Percentiles rank a stretch among this genome's conserved stretches.
Evolutionary conservation across 1,140 invertebrate genomes (phyloP).

Genomic region (Asobara japonica): DNA sequence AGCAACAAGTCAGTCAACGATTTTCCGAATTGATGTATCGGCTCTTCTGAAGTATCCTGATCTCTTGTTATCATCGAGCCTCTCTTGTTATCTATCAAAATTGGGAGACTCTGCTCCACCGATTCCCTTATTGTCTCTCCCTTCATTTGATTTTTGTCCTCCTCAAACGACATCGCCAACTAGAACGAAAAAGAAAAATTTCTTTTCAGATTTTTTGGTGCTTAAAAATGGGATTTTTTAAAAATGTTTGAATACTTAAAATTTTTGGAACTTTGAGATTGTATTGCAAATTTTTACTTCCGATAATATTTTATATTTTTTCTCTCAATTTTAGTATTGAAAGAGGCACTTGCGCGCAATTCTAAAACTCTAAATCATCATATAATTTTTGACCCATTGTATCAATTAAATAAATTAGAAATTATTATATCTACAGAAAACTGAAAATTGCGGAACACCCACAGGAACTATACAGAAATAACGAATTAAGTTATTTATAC

Average conservation of each 20-base stretch:
- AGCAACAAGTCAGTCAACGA: slow-evolving; percentile 52
- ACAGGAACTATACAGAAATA: no score
- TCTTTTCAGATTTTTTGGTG: not conserved
- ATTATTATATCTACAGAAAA: no score
- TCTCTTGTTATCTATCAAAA: slow-evolving; percentile 25
- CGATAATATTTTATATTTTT: no score
- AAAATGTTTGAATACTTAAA: not conserved
- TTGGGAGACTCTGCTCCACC: slow-evolving; percentile 35
- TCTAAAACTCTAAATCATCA: no score
- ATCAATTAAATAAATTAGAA: no score
- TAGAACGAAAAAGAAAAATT: slow-evolving; percentile 23
- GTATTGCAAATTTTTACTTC: no score
- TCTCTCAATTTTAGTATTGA: no score
- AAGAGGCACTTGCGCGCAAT: no score
- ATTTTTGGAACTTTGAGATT: no score
- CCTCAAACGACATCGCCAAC: slow-evolving; percentile 41
- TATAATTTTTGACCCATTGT: no score
- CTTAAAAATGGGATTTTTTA: not conserved
- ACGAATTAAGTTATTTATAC: no score
- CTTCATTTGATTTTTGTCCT: slow-evolving; percentile 38
- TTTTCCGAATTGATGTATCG: slow-evolving; percentile 48
- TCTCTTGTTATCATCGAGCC: slow-evolving; percentile 19
- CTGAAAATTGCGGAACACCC: no score
- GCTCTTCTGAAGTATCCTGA: slow-evolving; percentile 34
- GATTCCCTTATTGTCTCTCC: slow-evolving; percentile 36